A percentile compares a stretch with the other conserved stretches of the same genome.
Conservation (phyloP, 2,113 vertebrate species). For the Origma solitaria region DNA sequence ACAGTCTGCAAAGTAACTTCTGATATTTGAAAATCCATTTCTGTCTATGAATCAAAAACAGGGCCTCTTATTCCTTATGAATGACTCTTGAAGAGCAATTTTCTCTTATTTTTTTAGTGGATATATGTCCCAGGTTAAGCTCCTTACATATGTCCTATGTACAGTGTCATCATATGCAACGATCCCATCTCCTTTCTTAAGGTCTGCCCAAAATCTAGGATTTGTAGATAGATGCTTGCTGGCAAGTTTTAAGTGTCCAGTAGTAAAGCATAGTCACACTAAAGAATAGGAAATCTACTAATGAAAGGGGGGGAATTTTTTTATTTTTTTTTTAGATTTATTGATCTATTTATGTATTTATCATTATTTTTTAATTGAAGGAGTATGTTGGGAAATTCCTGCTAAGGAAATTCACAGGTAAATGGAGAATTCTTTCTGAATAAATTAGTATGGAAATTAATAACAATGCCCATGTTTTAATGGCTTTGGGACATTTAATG, state of each 20-base stretch:
- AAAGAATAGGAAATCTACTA: background rate
- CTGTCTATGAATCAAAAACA: background rate
- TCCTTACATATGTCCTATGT: background rate
- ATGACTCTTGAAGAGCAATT: background rate
- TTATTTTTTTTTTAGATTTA: background rate
- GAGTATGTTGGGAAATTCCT: background rate
- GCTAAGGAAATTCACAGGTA: background rate
- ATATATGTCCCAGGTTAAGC: background rate
- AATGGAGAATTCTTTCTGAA: background rate
- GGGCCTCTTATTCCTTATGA: background rate
- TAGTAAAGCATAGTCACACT: background rate
- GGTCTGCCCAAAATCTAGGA: background rate
- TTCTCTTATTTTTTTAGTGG: background rate
- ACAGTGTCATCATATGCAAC: background rate
- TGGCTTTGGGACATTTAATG: background rate
- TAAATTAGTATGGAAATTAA: background rate
- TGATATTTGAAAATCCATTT: background rate
- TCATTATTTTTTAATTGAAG: no score
- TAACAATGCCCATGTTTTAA: background rate
- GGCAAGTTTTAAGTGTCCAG: background rate
- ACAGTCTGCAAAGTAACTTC: background rate
- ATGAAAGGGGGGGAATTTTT: background rate
- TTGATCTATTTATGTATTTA: no score
- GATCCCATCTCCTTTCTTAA: background rate
- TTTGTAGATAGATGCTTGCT: background rate